Base-by-base conservation (phyloP, 2,113 vertebrate species). In the Thermophis baileyi region DNA sequence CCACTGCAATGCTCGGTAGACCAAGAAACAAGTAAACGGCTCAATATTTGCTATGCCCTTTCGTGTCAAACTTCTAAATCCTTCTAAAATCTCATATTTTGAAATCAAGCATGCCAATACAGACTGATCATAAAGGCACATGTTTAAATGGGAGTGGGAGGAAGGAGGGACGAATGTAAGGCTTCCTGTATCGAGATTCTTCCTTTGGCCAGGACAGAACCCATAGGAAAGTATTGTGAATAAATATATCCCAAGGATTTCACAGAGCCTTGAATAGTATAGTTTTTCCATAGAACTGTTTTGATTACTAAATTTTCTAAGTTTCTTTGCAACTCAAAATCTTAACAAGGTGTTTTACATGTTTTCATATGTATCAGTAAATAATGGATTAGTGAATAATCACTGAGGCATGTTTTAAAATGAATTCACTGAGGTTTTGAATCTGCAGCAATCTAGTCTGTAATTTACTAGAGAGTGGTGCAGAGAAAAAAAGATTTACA, bases 41-140 rank as follows among this genome's bases (percentile, higher is more conserved):
- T 60, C 54, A 90, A 46, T 94, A 93, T 93, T 92, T 91, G 63
- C 91, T 94, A 93, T 50, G 7, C 51, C 93, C 7, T 90, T 44
- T 54, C 91, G 92, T 16, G 51, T 74, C 94, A 93, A 93, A 90
- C 94, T 93, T n/a, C 60, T 63, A 63, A 63, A 90, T 27, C 40
- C 87, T 91, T 50, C 0, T 0, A 1, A 92, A 94, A 49, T 90
- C 40, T 92, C 57, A 63, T 25, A 90, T 93, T 25, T 0, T 0
- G 20, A 94, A 85, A 92, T 89, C 24, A 93, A 89, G 74, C 85
- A 85, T 46, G 14, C 46, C 18, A 93, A 94, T 30, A 93, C 35
- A 93, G 81, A 88, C 30, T 93, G 47, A 49, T 74, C 30, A 47
- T 27, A 87, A 30, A 88, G 86, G 47, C 55, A 53, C 35, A 50